phyloP scores from a whole-genome alignment of 2,113 vertebrate species.

The Conger conger region DNA sequence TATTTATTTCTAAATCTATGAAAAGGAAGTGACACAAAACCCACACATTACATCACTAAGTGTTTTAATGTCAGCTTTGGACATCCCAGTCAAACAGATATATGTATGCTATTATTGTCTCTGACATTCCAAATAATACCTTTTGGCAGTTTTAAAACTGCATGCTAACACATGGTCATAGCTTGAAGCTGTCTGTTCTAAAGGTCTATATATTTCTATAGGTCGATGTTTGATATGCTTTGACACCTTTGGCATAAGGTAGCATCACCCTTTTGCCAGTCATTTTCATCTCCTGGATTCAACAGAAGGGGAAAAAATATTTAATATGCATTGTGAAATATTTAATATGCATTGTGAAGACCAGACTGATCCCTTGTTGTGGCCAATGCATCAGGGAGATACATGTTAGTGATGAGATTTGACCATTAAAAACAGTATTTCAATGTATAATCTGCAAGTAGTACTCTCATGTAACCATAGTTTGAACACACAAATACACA shows the following conservation, averaged over 20 bases:
- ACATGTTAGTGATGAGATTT: neutral
- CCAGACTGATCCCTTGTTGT: neutral
- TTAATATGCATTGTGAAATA: neutral
- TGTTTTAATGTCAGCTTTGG: conserved; percentile 48
- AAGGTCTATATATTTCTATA: no score
- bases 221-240: conserved; percentile 62
- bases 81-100: conserved; percentile 58
- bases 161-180: conserved; percentile 64
- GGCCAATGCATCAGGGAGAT: neutral
- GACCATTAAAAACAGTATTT: neutral
- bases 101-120: conserved; percentile 60
- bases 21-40: no score
- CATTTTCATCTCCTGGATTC: conserved; percentile 6
- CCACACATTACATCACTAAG: no score
- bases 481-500: no score
- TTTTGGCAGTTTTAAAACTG: conserved; percentile 60
- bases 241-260: conserved; percentile 57
- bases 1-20: no score
- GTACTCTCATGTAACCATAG: neutral
- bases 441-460: neutral
- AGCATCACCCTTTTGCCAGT: conserved; percentile 5
- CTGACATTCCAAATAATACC: conserved; percentile 58
- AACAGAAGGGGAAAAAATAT: conserved; percentile 1
- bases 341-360: no score
- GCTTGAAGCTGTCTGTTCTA: conserved; percentile 62